Evolutionary conservation across 2,888 invertebrate species (phyloP).

Genomic region (Caradrina clavipalpis): DNA sequence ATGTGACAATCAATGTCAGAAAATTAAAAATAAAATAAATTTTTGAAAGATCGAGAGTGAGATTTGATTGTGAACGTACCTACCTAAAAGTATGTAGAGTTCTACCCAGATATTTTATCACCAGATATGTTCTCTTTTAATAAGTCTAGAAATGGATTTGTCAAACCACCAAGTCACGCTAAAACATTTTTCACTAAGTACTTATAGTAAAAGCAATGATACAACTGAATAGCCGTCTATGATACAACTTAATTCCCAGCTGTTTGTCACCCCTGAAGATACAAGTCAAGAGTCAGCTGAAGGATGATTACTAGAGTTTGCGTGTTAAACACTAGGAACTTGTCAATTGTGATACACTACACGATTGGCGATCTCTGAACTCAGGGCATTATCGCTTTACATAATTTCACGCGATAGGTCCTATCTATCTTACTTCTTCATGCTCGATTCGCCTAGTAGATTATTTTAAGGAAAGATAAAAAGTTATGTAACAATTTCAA

Average conservation of each 20-base stretch:
- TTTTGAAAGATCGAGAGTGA: too few species aligned
- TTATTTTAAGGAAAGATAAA: background rate
- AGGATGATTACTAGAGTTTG: constrained; percentile 38
- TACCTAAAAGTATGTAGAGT: too few species aligned
- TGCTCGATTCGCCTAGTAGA: background rate
- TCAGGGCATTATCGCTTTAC: constrained; percentile 33
- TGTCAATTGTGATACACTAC: constrained; percentile 58
- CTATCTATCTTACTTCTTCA: background rate
- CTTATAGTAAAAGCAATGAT: background rate
- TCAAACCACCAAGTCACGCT: background rate
- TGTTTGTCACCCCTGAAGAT: constrained; percentile 35
- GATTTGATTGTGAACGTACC: too few species aligned
- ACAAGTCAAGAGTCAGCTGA: constrained; percentile 53
- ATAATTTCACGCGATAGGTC: constrained; percentile 3
- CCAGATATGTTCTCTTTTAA: too few species aligned
- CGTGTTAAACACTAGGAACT: constrained; percentile 56
- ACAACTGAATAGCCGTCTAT: background rate
- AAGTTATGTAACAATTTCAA: background rate
- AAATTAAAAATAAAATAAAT: too few species aligned
- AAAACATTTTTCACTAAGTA: too few species aligned
- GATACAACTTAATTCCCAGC: constrained; percentile 27
- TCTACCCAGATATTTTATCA: too few species aligned
- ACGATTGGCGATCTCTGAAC: constrained; percentile 62
- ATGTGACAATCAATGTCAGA: too few species aligned
- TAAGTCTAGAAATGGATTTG: background rate